These are phyloP conservation scores for Mimumesa dahlbomi DNA, from an alignment of 2,888 invertebrate genomes.

Conservation along the genomic window DNA sequence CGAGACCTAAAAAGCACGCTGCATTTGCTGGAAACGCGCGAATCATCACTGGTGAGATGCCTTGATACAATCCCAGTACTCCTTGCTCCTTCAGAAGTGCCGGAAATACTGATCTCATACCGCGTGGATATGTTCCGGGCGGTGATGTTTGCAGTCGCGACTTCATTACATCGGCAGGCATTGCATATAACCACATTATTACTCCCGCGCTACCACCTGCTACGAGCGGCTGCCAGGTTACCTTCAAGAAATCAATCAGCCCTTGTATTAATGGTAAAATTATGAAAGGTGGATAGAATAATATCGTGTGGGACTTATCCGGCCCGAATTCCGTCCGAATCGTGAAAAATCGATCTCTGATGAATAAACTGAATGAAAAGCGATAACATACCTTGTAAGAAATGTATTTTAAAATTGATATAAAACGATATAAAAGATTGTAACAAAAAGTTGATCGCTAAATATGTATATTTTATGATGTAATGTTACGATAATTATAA, in stretches of 20 bases:
- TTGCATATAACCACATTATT: slow-evolving; percentile 48
- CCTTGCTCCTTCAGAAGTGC: slow-evolving; percentile 51
- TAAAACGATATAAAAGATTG: too few relatives aligned
- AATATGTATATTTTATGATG: too few relatives aligned
- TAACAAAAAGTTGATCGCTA: too few relatives aligned
- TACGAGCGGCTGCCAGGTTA: slow-evolving; percentile 53
- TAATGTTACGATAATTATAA: too few relatives aligned
- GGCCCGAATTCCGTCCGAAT: too few relatives aligned
- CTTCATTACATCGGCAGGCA: slow-evolving; percentile 60
- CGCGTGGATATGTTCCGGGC: slow-evolving; percentile 43
- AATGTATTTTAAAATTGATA: too few relatives aligned
- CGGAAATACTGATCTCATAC: slow-evolving; percentile 49
- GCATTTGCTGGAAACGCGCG: slow-evolving; percentile 61
- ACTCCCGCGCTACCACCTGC: slow-evolving; percentile 61
- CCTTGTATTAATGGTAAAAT: background rate
- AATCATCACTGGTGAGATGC: slow-evolving; percentile 51
- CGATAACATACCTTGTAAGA: too few relatives aligned
- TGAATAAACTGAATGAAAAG: too few relatives aligned
- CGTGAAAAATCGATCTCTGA: too few relatives aligned
- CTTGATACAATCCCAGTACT: slow-evolving; percentile 46
- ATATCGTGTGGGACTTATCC: too few relatives aligned
- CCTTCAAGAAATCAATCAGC: slow-evolving; percentile 8
- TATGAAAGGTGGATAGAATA: too few relatives aligned
- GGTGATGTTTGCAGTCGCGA: slow-evolving; percentile 55
- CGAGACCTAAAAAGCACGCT: slow-evolving; percentile 59